These are phyloP conservation scores for Volucella inanis DNA, from an alignment of 2,888 invertebrate species.

Conservation along the genomic window DNA sequence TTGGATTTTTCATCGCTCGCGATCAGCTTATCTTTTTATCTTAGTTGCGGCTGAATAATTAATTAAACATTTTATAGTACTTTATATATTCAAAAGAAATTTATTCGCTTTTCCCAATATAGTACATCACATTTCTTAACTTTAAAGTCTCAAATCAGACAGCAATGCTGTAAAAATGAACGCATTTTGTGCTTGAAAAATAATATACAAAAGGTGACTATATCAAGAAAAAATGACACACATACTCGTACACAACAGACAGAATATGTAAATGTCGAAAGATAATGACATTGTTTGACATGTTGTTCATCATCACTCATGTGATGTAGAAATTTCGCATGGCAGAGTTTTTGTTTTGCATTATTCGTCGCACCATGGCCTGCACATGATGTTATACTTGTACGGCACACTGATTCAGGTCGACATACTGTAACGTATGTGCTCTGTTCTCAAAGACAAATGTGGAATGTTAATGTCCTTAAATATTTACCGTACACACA, in stretches of 20 bases:
- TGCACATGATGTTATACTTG: not conserved
- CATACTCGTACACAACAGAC: not conserved
- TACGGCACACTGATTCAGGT: slow-evolving; percentile 16
- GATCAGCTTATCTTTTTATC: too few relatives aligned
- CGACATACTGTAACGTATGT: not conserved
- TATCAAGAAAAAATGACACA: slow-evolving; percentile 49
- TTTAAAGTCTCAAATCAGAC: too few relatives aligned
- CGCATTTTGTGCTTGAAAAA: slow-evolving; percentile 34
- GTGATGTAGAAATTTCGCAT: slow-evolving; percentile 54
- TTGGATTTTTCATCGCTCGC: too few relatives aligned
- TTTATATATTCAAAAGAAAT: too few relatives aligned
- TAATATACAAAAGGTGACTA: slow-evolving; percentile 19
- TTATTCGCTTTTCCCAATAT: too few relatives aligned
- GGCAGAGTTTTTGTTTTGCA: slow-evolving; percentile 42
- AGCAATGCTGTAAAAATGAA: not conserved
- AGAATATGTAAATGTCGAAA: slow-evolving; percentile 70
- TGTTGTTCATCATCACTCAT: slow-evolving; percentile 67
- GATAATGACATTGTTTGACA: slow-evolving; percentile 74
- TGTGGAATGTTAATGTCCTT: slow-evolving; percentile 62
- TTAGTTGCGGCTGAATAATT: too few relatives aligned
- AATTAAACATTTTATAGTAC: too few relatives aligned
- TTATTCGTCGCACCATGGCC: slow-evolving; percentile 6
- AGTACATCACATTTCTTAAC: too few relatives aligned
- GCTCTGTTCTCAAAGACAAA: slow-evolving; percentile 22
- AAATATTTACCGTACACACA: slow-evolving; percentile 70